Evolutionary conservation across 2,888 invertebrate genomes (phyloP), one percentile per base, ranked within the genome.

Genomic region (Heliconius charithonia): DNA sequence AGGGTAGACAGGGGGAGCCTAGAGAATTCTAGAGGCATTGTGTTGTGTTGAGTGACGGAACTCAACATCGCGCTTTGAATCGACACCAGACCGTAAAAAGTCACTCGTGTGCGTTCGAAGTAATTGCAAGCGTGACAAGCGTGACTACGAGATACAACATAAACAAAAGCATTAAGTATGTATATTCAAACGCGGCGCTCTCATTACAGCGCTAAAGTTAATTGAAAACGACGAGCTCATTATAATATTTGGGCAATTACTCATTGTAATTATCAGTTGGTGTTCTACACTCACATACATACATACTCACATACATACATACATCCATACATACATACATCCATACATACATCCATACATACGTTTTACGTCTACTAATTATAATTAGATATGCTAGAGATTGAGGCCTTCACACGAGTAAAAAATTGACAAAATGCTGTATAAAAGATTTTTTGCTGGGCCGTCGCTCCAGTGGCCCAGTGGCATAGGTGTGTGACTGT

Each of bases 161-260:
- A 51, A 51, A 51, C 51, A 51, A 51, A 6, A 22, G 51, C 51
- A 51, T 22, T 51, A 22, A 51, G 22, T 51, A 27, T 27, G 7
- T 51, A 27, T 27, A 65, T 51, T 37, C 63, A 83, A 81, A 77
- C 80, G 73, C 66, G n/a, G 78, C 78, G 84, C 84, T 87, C 88
- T 89, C 88, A 87, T 88, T 88, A 87, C 83, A 84, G 85, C 85
- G 82, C 85, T 83, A 79, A 83, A 87, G 86, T 88, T 87, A 79
- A 79, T 79, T 76, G 88, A 87, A 89, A 89, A 88, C 87, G 37
- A 70, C 76, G 59, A 84, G 86, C 87, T 89, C 87, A 89, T 90
- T 89, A 88, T 85, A 89, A 90, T 89, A 88, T 89, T 89, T 85
- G 85, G 85, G 86, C 86, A 85, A 88, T 89, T 87, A 88, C 85